A percentile compares a stretch with the other conserved stretches of the same genome.
Evolutionary conservation across 2,888 invertebrate species (phyloP).

Genomic region (Julus scandinavius): DNA sequence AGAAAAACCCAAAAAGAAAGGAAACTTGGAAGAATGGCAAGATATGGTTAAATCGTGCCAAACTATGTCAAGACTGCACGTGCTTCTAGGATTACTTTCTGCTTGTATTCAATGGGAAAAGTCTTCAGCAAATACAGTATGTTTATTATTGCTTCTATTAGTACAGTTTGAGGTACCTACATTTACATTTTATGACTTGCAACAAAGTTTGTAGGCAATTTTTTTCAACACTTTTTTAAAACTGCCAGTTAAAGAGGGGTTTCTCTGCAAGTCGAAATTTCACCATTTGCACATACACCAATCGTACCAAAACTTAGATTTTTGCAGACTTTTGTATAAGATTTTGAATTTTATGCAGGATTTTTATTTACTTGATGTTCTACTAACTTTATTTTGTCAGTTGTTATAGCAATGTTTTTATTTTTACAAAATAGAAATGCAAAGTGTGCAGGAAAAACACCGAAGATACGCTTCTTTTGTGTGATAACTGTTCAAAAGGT

Average conservation of each 20-base stretch:
- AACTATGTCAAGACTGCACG: conserved; percentile 1
- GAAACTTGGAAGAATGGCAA: conserved; percentile 23
- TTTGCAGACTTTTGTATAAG: too few species aligned
- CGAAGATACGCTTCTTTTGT: conserved; percentile 13
- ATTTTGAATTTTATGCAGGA: too few species aligned
- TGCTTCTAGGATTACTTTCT: conserved; percentile 8
- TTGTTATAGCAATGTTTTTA: neutral
- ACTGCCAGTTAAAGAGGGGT: too few species aligned
- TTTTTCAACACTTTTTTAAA: too few species aligned
- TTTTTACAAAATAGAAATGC: neutral
- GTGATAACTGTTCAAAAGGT: conserved; percentile 30
- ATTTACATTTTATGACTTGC: too few species aligned
- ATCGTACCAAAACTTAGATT: neutral
- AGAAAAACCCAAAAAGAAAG: neutral
- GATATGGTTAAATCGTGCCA: neutral
- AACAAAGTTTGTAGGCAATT: too few species aligned
- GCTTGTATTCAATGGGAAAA: conserved; percentile 32
- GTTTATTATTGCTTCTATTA: neutral
- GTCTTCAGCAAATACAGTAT: neutral
- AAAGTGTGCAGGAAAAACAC: conserved; percentile 5
- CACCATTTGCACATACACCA: too few species aligned
- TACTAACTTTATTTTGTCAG: neutral
- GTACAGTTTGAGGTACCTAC: too few species aligned
- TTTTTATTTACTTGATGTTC: neutral
- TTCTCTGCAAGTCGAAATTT: too few species aligned